These are phyloP conservation scores for Ceyx cyanopectus DNA, from an alignment of 2,113 vertebrate species.

Conservation along the genomic window DNA sequence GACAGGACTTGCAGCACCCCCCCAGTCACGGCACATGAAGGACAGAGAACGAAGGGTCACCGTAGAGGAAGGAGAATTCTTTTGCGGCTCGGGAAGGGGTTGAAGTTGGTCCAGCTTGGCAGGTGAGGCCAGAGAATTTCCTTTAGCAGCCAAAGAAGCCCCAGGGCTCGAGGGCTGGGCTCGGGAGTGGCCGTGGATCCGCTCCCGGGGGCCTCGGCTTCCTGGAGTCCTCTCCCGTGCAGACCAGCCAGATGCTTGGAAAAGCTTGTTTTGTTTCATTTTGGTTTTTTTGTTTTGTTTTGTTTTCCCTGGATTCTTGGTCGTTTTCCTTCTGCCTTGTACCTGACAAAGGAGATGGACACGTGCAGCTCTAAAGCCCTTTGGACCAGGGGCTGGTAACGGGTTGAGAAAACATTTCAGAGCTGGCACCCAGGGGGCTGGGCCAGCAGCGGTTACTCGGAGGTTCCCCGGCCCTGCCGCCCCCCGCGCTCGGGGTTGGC, in stretches of 20 bases:
- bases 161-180: conserved; percentile 37
- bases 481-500: too few relatives aligned
- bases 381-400: not conserved
- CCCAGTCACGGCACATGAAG: conserved; percentile 96
- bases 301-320: not conserved
- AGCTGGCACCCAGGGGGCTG: too few relatives aligned
- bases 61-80: conserved; percentile 13
- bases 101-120: not conserved
- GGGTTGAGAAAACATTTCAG: too few relatives aligned
- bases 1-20: conserved; percentile 98
- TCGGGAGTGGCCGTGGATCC: not conserved
- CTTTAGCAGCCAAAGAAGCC: conserved; percentile 70
- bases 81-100: not conserved
- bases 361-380: not conserved
- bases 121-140: conserved; percentile 52
- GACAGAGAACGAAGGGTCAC: not conserved
- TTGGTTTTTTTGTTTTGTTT: not conserved
- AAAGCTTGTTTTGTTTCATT: not conserved
- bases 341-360: not conserved
- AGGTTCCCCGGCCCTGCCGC: too few relatives aligned
- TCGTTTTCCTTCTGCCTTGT: not conserved
- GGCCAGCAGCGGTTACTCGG: too few relatives aligned
- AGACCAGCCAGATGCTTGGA: not conserved
- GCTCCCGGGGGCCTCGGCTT: conserved; percentile 20
- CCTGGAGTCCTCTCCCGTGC: not conserved